Evolutionary conservation across 2,888 invertebrate genomes (phyloP), one percentile per base, ranked within the genome.

Genomic region (Apodemia hepburni): DNA sequence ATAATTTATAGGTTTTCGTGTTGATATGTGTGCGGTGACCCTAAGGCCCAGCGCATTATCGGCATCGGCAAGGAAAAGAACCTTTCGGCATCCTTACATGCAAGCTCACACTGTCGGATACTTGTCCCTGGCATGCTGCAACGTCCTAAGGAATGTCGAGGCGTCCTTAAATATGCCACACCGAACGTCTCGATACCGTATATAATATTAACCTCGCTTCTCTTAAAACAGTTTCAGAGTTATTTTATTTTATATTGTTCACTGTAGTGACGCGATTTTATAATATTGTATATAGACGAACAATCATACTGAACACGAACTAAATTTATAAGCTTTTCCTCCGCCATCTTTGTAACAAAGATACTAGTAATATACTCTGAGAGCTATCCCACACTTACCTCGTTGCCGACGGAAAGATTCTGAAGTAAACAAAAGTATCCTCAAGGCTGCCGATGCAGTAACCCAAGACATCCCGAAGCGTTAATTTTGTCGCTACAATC

Each of bases 241-340:
- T 22, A 2, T 22, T 22, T 22, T 22, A 22, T 22, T 22, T 22
- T 54, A n/a, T 54, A 29, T 54, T 54, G 54, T 27, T 54, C 29
- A 54, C 54, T 54, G 54, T 54, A 54, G 54, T 29, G 54, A 54
- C 54, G 54, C 54, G 54, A 54, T 45, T 17, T 45, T 45, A 66
- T 60, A 64, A 64, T 62, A 62, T 66, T 22, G 22, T 2, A 22
- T 22, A 2, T 22, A 22, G 22, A 66, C 64, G 64, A 51, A 60
- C 64, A 66, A 64, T 66, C 66, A 64, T 66, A 22, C 22, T 22
- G 66, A 60, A 62, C 60, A 66, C 66, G 64, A 60, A 66, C 66
- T 59, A 45, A 60, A 62, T 66, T 67, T 61, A 67, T 62, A 58
- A 62, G 59, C 62, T 62, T 62, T 62, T 62, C 62, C 42, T 59